These are phyloP conservation scores for Tetrax tetrax DNA, from an alignment of 2,113 vertebrate genomes.

Conservation along the genomic window DNA sequence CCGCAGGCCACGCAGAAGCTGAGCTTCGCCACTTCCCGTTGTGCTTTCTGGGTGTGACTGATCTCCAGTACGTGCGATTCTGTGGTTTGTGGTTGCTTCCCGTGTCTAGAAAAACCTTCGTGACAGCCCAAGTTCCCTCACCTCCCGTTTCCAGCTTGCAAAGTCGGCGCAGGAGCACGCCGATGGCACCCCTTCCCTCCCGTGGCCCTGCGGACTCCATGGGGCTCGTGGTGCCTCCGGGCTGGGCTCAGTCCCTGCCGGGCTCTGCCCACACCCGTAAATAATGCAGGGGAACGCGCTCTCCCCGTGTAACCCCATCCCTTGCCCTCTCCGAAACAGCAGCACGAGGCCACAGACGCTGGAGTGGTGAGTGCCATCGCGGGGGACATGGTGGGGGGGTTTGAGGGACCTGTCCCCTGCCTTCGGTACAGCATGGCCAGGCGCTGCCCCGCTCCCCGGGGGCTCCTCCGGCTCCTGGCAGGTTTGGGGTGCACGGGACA, in stretches of 20 bases:
- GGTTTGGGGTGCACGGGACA: neutral
- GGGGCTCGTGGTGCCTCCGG: neutral
- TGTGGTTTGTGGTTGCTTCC: neutral
- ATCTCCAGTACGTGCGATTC: neutral
- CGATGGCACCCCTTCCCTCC: neutral
- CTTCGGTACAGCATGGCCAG: fast-evolving
- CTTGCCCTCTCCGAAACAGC: neutral
- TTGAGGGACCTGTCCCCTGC: neutral
- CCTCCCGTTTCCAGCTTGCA: fast-evolving
- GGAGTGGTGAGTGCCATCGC: neutral
- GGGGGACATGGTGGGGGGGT: neutral
- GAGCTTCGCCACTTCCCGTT: neutral
- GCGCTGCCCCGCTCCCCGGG: neutral
- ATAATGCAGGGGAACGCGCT: constrained; percentile 12
- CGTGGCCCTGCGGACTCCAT: fast-evolving
- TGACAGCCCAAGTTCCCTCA: neutral
- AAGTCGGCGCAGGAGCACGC: neutral
- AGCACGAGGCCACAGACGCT: neutral
- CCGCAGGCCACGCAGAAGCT: neutral
- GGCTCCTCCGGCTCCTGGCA: neutral
- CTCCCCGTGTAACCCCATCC: neutral
- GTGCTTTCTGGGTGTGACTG: neutral
- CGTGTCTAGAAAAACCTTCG: neutral
- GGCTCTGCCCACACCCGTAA: neutral
- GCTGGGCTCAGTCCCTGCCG: neutral